phyloP scores from a whole-genome alignment of 1,140 invertebrate species.

The Pentalonia nigronervosa region DNA sequence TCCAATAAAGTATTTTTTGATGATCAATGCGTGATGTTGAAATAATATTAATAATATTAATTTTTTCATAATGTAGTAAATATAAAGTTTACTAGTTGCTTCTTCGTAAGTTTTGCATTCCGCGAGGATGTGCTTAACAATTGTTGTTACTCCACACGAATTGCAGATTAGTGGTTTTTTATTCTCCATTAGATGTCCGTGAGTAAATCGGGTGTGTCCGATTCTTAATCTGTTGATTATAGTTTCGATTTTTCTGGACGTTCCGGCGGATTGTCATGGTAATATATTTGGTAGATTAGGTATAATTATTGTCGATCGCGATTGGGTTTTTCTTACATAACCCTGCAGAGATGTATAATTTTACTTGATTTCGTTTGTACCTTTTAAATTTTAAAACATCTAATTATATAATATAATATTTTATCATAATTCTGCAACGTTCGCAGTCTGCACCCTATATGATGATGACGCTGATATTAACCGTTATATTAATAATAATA shows the following conservation, averaged over 20 bases:
- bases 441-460: not conserved
- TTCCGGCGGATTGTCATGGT: too few relatives aligned
- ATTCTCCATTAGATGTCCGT: too few relatives aligned
- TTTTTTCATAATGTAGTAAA: too few relatives aligned
- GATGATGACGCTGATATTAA: not conserved
- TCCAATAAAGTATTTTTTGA: not conserved
- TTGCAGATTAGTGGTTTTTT: too few relatives aligned
- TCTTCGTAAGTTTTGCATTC: too few relatives aligned
- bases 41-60: not conserved
- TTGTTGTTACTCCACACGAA: too few relatives aligned
- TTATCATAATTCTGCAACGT: conserved; percentile 4
- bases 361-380: not conserved
- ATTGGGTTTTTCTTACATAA: not conserved
- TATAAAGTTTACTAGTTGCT: too few relatives aligned
- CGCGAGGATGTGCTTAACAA: too few relatives aligned
- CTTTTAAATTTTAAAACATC: not conserved
- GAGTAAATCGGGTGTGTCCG: too few relatives aligned
- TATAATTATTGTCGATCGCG: not conserved
- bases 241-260: too few relatives aligned
- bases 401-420: not conserved
- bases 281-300: not conserved
- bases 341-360: not conserved
- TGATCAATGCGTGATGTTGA: not conserved
- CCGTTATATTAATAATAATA: not conserved
- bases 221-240: too few relatives aligned